Evolutionary conservation across 1,140 invertebrate genomes (phyloP).

Genomic region (Cyrtorhinus lividipennis): DNA sequence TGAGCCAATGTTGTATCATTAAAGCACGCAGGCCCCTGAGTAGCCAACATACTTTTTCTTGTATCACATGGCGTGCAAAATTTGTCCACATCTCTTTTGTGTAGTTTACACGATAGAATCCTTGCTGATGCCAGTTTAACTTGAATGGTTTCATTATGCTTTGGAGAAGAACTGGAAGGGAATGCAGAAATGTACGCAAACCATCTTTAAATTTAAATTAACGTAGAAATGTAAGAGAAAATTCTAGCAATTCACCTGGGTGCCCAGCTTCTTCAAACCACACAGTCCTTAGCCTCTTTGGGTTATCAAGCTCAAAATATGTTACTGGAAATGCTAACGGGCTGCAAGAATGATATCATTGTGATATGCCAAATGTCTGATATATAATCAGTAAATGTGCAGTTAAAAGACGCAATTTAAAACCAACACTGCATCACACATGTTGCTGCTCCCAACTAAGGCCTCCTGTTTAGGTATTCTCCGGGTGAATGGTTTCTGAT

Average conservation of each 20-base stretch:
- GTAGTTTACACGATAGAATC: slow-evolving; percentile 49
- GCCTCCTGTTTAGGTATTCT: background rate
- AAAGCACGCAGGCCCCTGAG: background rate
- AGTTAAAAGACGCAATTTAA: too few relatives aligned
- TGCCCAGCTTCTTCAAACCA: slow-evolving; percentile 10
- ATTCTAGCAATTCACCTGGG: background rate
- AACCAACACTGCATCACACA: too few relatives aligned
- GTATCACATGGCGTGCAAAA: too few relatives aligned
- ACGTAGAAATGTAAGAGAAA: too few relatives aligned
- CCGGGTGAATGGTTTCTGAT: background rate
- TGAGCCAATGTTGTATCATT: background rate
- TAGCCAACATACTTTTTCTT: too few relatives aligned
- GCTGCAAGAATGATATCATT: slow-evolving; percentile 1
- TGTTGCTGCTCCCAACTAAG: too few relatives aligned
- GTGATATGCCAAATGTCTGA: too few relatives aligned
- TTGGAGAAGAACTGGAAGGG: background rate
- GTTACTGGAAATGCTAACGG: slow-evolving; percentile 45
- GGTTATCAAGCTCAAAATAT: slow-evolving; percentile 46
- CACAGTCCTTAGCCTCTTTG: slow-evolving; percentile 17
- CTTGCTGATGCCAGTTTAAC: slow-evolving; percentile 24
- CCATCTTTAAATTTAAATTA: background rate
- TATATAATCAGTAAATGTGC: too few relatives aligned
- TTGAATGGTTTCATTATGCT: slow-evolving; percentile 10
- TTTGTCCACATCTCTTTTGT: slow-evolving; percentile 42
- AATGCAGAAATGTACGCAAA: background rate